phyloP scores from a whole-genome alignment of 2,797 vertebrate species.

The Danio tinwini region DNA sequence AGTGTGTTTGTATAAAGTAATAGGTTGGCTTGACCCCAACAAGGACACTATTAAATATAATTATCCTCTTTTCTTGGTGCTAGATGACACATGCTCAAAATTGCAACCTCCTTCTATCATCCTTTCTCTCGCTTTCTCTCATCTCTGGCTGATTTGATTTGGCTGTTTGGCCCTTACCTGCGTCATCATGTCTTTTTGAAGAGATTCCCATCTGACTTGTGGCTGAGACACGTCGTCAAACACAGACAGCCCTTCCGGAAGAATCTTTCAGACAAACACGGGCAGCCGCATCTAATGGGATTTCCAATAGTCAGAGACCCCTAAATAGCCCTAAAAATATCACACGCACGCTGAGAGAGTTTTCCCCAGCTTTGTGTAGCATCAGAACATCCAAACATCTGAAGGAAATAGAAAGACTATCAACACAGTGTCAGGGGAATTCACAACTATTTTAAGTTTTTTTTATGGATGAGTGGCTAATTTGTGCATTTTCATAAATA shows the following conservation, averaged over 20 bases:
- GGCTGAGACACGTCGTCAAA: conserved; percentile 30
- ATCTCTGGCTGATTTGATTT: conserved; percentile 29
- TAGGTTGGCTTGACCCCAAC: conserved; percentile 36
- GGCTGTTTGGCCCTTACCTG: conserved; percentile 36
- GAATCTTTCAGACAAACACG: conserved; percentile 31
- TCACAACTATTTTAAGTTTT: too few relatives aligned
- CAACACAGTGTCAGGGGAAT: too few relatives aligned
- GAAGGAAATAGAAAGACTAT: background rate
- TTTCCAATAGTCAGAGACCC: conserved; percentile 32
- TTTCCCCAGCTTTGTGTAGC: background rate
- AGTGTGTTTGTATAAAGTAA: conserved; percentile 38
- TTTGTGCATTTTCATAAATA: too few relatives aligned
- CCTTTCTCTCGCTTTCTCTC: conserved; percentile 23
- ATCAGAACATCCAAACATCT: background rate
- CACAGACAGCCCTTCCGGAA: conserved; percentile 39
- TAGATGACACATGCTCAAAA: conserved; percentile 34
- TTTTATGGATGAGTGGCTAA: too few relatives aligned
- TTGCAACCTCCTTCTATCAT: conserved; percentile 6
- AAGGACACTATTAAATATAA: conserved; percentile 13
- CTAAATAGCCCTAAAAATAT: background rate
- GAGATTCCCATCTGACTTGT: conserved; percentile 40
- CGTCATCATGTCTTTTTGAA: conserved; percentile 49
- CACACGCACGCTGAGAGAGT: background rate
- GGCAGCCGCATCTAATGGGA: conserved; percentile 26
- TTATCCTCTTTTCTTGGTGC: conserved; percentile 52